Evolutionary conservation across 1,140 invertebrate species (phyloP), one percentile per base, ranked within the genome.

Genomic region (Heliconius hewitsoni): DNA sequence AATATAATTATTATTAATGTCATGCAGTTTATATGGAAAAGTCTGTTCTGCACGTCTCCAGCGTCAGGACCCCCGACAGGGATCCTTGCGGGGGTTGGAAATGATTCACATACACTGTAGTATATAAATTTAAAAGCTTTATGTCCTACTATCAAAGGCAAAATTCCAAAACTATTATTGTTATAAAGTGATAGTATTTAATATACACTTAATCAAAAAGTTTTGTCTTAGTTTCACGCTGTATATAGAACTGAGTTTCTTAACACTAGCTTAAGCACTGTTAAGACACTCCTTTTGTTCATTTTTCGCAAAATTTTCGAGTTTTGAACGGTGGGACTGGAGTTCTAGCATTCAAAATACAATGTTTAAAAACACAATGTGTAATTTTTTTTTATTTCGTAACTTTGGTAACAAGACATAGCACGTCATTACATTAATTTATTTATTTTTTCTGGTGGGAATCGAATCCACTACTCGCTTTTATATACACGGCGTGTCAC

Each of bases 21-120:
- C 23, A 16, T 34, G 52, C 18, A 42, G 42, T 75, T 60, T 60
- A 66, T 57, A 37, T 66, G 27, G 23, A 60, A 52, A 75, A 30
- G 55, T 75, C n/a, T 57, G 55, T 66, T 57, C 37, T 75, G 34
- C 74, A 37, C 52, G 55, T 75, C 74, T 57, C 74, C 37, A 57
- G 37, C 37, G 66, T 75, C 74, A 55, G 74, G 74, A 75, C 74
- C 55, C 46, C 74, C 74, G 34, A 75, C 74, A 66, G 66, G 55
- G 55, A n/a, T 19, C 30, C n/a, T 66, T 23, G 52, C 55, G 34
- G 74, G 74, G 34, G 19, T 60, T 75, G 74, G 55, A 75, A 66
- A 34, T 60, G 52, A 27, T 39, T 66, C 39, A 3, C 50, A 74
- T 74, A 52, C 46, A 30, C 55, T 52, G 23, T 55, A 23, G 18